Conservation (phyloP, 2,888 invertebrate species). For the Palloptera scutellata region DNA sequence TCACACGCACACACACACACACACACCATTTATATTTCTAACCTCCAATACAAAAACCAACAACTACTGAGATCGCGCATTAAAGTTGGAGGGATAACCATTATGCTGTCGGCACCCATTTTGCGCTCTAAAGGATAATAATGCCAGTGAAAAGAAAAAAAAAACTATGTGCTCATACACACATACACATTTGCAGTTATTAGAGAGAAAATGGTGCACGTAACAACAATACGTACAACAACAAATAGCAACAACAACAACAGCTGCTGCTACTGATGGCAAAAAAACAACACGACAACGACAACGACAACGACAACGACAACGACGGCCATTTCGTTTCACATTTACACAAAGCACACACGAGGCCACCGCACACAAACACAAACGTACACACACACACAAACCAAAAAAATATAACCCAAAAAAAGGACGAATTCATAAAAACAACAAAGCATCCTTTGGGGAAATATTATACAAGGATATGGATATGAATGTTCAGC, state of each 20-base stretch:
- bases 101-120: constrained; percentile 43
- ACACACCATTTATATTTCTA: too few species aligned
- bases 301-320: too few species aligned
- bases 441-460: constrained; percentile 41
- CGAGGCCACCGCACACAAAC: not conserved
- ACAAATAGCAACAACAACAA: not conserved
- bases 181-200: constrained; percentile 3
- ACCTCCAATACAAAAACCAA: not conserved
- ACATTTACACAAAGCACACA: not conserved
- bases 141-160: constrained; percentile 28
- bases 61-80: not conserved
- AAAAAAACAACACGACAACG: too few species aligned
- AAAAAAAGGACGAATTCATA: constrained; percentile 29
- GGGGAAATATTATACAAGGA: constrained; percentile 25
- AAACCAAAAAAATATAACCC: constrained; percentile 14
- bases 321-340: constrained; percentile 20
- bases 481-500: not conserved
- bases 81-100: constrained; percentile 32
- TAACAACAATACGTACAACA: constrained; percentile 8
- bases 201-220: not conserved
- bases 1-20: too few species aligned
- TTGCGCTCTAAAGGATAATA: constrained; percentile 30
- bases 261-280: too few species aligned
- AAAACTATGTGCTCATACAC: constrained; percentile 17
- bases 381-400: not conserved